These are phyloP conservation scores for Gryllus longicercus DNA, from an alignment of 2,888 invertebrate species.

Conservation along the genomic window DNA sequence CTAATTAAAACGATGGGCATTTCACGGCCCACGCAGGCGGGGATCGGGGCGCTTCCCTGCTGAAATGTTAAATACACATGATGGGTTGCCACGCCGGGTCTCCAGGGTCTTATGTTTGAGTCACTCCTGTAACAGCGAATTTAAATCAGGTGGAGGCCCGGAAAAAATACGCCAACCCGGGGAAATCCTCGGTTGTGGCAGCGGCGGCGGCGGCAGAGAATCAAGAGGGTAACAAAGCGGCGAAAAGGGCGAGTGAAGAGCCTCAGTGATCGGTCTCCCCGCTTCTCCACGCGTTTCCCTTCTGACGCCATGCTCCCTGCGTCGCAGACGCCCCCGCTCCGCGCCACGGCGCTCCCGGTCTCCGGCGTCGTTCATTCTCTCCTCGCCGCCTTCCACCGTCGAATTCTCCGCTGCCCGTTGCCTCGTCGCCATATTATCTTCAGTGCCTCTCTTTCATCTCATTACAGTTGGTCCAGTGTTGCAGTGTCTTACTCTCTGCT, in stretches of 20 bases:
- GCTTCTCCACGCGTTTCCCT: too few species aligned
- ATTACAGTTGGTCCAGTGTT: not conserved
- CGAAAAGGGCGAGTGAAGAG: not conserved
- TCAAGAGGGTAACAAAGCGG: not conserved
- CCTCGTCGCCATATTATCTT: too few species aligned
- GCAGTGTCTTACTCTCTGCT: not conserved
- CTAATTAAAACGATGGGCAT: conserved; percentile 7
- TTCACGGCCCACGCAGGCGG: not conserved
- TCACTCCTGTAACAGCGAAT: not conserved
- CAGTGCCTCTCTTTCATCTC: too few species aligned
- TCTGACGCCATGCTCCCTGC: too few species aligned
- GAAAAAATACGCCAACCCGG: not conserved
- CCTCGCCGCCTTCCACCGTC: too few species aligned
- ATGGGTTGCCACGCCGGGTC: not conserved
- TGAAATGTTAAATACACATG: conserved; percentile 17
- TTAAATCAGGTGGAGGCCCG: not conserved
- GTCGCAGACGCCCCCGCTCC: too few species aligned
- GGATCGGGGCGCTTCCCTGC: not conserved
- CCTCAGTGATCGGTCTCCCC: too few species aligned
- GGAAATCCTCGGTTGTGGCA: too few species aligned
- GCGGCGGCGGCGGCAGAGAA: not conserved
- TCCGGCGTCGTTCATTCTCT: too few species aligned
- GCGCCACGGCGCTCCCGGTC: too few species aligned
- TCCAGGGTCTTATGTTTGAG: not conserved
- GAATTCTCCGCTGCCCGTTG: too few species aligned